Conservation (phyloP, 2,113 vertebrate species). For the Neolamprologus longior region DNA sequence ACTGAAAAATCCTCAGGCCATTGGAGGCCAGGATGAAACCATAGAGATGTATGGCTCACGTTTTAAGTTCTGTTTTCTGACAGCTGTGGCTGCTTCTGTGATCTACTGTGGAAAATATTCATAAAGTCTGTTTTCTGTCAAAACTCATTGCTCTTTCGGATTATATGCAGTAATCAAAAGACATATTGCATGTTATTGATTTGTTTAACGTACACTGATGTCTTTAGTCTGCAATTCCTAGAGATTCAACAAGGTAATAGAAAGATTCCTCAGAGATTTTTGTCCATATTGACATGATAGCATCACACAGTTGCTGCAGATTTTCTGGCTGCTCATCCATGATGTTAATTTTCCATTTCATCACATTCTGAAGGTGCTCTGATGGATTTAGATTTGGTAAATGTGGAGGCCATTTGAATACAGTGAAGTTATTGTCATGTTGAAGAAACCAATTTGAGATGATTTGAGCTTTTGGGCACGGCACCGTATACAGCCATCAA, state of each 20-base stretch:
- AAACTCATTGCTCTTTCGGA: neutral
- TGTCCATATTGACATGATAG: neutral
- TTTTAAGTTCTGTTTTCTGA: neutral
- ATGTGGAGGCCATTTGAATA: neutral
- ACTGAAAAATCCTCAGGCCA: conserved; percentile 41
- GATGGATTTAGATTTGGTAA: neutral
- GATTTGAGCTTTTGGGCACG: neutral
- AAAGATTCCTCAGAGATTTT: neutral
- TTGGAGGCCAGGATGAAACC: conserved; percentile 17
- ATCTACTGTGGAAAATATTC: conserved; percentile 1
- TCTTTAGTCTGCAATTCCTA: neutral
- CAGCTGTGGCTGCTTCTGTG: neutral
- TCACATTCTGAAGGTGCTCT: neutral
- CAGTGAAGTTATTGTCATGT: neutral
- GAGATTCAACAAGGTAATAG: neutral
- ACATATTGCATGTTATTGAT: neutral
- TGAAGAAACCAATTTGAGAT: neutral
- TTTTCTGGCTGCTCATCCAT: neutral
- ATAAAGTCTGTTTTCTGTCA: neutral
- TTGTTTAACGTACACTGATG: neutral
- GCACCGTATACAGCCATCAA: neutral
- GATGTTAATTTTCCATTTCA: neutral
- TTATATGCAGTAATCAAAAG: neutral
- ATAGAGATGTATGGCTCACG: neutral
- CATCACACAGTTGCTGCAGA: neutral